phyloP scores from a whole-genome alignment of 2,113 vertebrate genomes.

The Leptosomus discolor region DNA sequence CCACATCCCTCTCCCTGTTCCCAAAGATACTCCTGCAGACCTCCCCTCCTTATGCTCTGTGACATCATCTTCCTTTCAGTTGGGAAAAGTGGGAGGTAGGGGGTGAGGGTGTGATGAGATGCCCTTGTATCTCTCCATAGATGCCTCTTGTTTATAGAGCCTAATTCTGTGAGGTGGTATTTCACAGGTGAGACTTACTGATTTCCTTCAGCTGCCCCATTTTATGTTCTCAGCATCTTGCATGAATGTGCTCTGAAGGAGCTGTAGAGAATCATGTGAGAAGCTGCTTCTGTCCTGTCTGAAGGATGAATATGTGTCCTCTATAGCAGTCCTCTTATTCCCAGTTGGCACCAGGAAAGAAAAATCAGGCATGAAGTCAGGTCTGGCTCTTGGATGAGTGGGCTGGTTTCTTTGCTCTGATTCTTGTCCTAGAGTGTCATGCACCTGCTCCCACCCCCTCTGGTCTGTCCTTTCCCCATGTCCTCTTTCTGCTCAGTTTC shows the following conservation, averaged over 20 bases:
- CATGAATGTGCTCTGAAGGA: neutral
- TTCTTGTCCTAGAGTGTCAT: conserved; percentile 9
- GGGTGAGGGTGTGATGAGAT: neutral
- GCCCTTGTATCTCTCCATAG: neutral
- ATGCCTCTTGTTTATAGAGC: neutral
- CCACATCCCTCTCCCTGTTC: neutral
- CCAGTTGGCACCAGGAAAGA: neutral
- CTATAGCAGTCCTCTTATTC: neutral
- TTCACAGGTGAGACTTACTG: neutral
- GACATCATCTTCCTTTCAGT: neutral
- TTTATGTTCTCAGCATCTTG: neutral
- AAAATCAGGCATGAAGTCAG: neutral
- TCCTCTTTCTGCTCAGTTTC: neutral
- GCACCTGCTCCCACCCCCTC: neutral
- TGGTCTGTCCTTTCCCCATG: neutral
- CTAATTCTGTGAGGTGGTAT: neutral
- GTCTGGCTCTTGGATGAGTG: neutral
- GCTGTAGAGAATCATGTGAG: neutral
- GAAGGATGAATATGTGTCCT: neutral
- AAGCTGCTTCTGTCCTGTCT: neutral
- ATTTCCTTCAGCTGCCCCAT: neutral
- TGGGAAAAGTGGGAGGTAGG: neutral
- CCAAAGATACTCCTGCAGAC: neutral
- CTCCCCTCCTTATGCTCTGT: neutral
- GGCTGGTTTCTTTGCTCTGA: conserved; percentile 32